Evolutionary conservation across 2,113 vertebrate species (phyloP), one percentile per base, ranked within the genome.

Genomic region (Cranoglanis bouderius): DNA sequence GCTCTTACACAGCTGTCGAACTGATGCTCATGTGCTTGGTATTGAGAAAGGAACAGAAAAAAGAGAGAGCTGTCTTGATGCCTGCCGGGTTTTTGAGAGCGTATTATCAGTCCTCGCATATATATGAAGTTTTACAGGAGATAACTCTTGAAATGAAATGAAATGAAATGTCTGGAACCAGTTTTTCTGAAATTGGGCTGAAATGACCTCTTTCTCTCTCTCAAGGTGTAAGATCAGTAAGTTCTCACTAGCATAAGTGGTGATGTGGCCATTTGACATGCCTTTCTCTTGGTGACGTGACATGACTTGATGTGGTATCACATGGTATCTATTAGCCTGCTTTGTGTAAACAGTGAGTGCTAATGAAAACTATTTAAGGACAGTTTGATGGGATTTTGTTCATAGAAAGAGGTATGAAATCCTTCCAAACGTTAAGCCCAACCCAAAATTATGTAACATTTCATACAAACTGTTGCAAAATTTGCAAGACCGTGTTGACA

Each of bases 1-100:
- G 18, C 78, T 29, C 70, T 35, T 53, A n/a, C 29, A 46, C 88
- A 91, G 85, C 88, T 91, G 85, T 89, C 67, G 24, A 46, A 55
- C 65, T 0, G 18, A 57, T 18, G 53, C 72, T 89, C 32, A 35
- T 40, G 65, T 82, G 57, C 46, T 59, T 55, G 63, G 35, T 35
- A 43, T 26, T 55, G 49, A 61, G n/a, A 70, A 49, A 81, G 43
- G 84, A 38, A 35, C 32, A 51, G n/a, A 57, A 55, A 65, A 85
- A 65, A 49, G 61, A 85, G 6, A 46, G 38, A 49, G 35, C 65
- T 43, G 83, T 35, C 51, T 67, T 70, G 63, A 85, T 70, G 77
- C 46, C 49, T 40, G 35, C 75, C 43, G 32, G 75, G 57, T 35
- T 51, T 78, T 38, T 24, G n/a, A 51, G 75, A 51, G 75, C 26